Conservation (phyloP, 2,113 vertebrate genomes). For the Aleadryas rufinucha region DNA sequence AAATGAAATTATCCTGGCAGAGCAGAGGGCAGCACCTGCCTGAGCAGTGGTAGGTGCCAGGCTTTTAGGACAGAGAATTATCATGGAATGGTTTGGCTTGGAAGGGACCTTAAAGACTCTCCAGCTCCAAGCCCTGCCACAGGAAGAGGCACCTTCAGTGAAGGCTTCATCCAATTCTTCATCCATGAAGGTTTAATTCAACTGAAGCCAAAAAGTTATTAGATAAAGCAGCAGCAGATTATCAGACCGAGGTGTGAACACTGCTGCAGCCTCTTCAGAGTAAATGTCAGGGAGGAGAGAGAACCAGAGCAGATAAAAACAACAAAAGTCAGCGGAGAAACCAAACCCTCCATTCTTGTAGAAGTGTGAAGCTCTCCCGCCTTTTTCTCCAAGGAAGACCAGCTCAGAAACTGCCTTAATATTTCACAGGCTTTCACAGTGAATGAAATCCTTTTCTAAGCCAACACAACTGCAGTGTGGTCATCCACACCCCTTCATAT, state of each 20-base stretch:
- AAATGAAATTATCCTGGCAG: neutral
- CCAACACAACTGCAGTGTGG: neutral
- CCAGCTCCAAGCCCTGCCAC: neutral
- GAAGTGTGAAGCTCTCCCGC: neutral
- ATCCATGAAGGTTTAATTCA: neutral
- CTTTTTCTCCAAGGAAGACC: neutral
- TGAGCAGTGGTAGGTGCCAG: neutral
- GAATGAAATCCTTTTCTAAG: neutral
- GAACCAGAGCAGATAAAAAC: neutral
- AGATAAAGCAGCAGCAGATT: neutral
- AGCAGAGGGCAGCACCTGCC: neutral
- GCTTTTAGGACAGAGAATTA: neutral
- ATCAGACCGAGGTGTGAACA: neutral
- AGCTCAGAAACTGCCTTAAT: neutral
- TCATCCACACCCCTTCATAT: neutral
- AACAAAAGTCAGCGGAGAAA: neutral
- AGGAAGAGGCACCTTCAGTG: neutral
- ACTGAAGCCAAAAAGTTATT: neutral
- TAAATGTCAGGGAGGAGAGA: neutral
- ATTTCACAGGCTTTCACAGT: neutral
- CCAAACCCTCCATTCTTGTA: fast-evolving
- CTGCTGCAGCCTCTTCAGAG: neutral
- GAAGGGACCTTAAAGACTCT: neutral
- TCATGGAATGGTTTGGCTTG: neutral
- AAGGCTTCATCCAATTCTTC: neutral